Base-by-base conservation (phyloP, 2,113 vertebrate genomes). In the Hippopotamus amphibius region DNA sequence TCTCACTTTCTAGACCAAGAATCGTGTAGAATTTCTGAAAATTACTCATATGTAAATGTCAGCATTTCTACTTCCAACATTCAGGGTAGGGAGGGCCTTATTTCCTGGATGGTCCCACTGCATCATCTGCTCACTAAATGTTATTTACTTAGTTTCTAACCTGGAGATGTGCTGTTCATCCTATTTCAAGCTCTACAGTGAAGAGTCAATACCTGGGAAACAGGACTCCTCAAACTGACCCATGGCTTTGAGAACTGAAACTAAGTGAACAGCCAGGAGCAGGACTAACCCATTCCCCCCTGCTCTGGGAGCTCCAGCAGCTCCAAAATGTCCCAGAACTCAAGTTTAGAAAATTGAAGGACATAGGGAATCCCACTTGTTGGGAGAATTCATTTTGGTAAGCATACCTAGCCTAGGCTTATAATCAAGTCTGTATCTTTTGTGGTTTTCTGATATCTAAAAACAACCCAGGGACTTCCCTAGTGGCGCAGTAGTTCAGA, bases 1-100 rank as follows among this genome's bases (percentile, higher is more conserved):
- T 63, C 48, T 21, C 5, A 94, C 33, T 57, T 81, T 71, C 68
- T 91, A 79, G 50, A 90, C 22, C 65, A 90, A 92, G 59, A 91
- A 55, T n/a, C 5, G 37, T n/a, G 5, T 12, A 63, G 37, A 16
- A 76, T 59, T 95, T 84, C 72, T 91, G 79, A 66, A 77, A 72
- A 77, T 14, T 61, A 68, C 43, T 57, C 33, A 7, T 43, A 30
- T 37, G 1, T 53, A 57, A 17, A 46, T 91, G 24, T 88, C 66
- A 41, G 0, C 15, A 30, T 28, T 43, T 87, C 50, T 65, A 5
- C 14, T 76, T 12, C 17, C n/a, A 65, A 33, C n/a, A 4, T 76
- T 76, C 13, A 66, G 74, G 33, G 22, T 14, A 26, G 7, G 17
- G 33, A 92, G 28, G 81, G 55, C 6, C 74, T 87, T 46, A 11